A percentile compares a stretch with the other conserved stretches of the same genome.
phyloP scores from a whole-genome alignment of 2,797 vertebrate genomes.

The Sebastes hubbsi region DNA sequence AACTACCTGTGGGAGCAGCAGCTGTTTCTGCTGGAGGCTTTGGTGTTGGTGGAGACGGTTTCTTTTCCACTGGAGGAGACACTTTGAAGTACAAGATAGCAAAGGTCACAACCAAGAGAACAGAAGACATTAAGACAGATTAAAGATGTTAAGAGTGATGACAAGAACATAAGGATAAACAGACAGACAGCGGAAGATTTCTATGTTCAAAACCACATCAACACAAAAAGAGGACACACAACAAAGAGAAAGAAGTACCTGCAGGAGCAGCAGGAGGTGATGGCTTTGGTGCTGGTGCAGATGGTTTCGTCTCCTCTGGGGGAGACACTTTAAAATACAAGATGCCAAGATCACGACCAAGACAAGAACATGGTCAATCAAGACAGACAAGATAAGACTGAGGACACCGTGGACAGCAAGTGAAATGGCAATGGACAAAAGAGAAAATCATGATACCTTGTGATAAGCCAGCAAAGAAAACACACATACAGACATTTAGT shows the following conservation, averaged over 20 bases:
- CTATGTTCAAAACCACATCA: neutral
- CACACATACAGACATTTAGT: neutral
- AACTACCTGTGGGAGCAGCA: slow-evolving; percentile 86
- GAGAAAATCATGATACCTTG: neutral
- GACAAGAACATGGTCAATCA: slow-evolving; percentile 18
- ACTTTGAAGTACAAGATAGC: slow-evolving; percentile 70
- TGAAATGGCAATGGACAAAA: neutral
- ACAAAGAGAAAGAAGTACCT: slow-evolving; percentile 48
- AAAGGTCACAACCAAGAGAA: slow-evolving; percentile 50
- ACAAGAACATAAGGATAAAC: neutral
- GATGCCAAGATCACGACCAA: slow-evolving; percentile 54
- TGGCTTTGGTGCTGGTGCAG: slow-evolving; percentile 46
- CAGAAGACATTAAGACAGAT: slow-evolving; percentile 14
- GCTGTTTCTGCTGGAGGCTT: slow-evolving; percentile 74
- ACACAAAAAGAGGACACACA: neutral
- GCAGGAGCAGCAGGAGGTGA: slow-evolving; percentile 18
- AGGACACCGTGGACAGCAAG: neutral
- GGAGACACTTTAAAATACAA: slow-evolving; percentile 62
- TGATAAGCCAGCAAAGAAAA: neutral
- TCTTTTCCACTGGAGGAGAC: slow-evolving; percentile 67
- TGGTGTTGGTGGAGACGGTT: slow-evolving; percentile 44
- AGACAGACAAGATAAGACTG: neutral
- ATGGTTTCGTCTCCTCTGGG: slow-evolving; percentile 60
- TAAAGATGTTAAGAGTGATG: neutral
- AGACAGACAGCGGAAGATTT: neutral